Evolutionary conservation across 2,797 vertebrate species (phyloP), one percentile per base, ranked within the genome.

Genomic region (Falco concolor): DNA sequence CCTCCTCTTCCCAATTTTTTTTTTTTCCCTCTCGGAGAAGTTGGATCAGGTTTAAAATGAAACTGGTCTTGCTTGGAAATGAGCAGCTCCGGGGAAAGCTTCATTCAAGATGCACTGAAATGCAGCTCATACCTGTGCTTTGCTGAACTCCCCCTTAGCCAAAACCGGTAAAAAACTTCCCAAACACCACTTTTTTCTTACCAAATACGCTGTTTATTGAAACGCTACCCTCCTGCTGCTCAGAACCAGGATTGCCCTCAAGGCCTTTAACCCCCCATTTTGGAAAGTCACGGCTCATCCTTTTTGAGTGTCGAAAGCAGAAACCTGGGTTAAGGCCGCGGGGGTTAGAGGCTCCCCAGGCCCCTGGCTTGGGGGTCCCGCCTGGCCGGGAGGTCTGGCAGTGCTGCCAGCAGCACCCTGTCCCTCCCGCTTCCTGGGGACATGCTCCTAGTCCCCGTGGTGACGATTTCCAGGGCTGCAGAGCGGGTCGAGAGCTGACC

Each of bases 261-360:
- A 22, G 72, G n/a, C 36, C 49, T 67, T 74, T 53, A 38, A 3
- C 42, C 22, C 5, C 5, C 27, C 3, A 4, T 40, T 34, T 30
- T n/a, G 49, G 24, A 12, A 74, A 81, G 44, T 11, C 8, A 0
- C 1, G 0, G 20, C 45, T 72, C 7, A 19, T 63, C 44, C 10
- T 16, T 65, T 73, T 25, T 4, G 36, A 87, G 18, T 47, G 10
- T 57, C 22, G 1, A 8, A 85, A 83, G 45, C 14, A 59, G 67
- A 59, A 87, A 78, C 0, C 3, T 4, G 38, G 47, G 47, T 64
- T 53, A 7, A 23, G 8, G 18, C 5, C 4, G 17, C 18, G 13
- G 12, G 18, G 38, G 5, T 12, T 17, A 15, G 75, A n/a, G 9
- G 12, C 19, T 42, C 13, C 40, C 13, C 9, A 3, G 1, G 14